Evolutionary conservation across 2,113 vertebrate genomes (phyloP), one percentile per base, ranked within the genome.

Genomic region (Salminus brasiliensis): DNA sequence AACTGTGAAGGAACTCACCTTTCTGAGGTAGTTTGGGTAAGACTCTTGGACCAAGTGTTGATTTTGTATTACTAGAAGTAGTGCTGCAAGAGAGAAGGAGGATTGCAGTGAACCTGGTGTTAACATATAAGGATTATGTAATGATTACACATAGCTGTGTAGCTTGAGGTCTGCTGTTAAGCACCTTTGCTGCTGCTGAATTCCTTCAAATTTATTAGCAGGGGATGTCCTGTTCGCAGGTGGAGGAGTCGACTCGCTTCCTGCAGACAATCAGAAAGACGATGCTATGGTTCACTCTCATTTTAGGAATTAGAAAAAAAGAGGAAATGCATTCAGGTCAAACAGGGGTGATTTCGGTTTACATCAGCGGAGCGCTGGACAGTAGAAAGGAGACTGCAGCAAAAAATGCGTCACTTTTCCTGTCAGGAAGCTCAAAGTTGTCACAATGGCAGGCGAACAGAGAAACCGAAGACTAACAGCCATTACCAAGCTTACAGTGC

Each of bases 21-120:
- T 96, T 96, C 72, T 95, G 95, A 96, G 95, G 95, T 95, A 96
- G 95, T 95, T 96, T 96, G 85, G 95, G 95, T 92, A 96, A 94
- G 89, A 96, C 95, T 92, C 95, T 91, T 72, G 95, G 95, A 79
- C 95, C 95, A 78, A 96, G 93, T 84, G 95, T 91, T 87, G 94
- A 94, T 92, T 96, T 96, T 83, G 95, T 94, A 74, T 85, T 86
- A 72, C 74, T 76, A 79, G 94, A 92, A 70, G 93, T 85, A 70
- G 92, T 93, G 89, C 95, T 96, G 86, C 88, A 85, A 88, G 36
- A 73, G 5, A 23, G 5, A 29, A 6, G 49, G 74, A 67, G 21
- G 8, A 29, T 47, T 18, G 49, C 29, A 79, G 13, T 39, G 30
- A 49, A 60, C 8, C 36, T 36, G 15, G 34, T 21, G 60, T 8